phyloP scores from a whole-genome alignment of 2,888 invertebrate genomes.

The Colletes collaris region DNA sequence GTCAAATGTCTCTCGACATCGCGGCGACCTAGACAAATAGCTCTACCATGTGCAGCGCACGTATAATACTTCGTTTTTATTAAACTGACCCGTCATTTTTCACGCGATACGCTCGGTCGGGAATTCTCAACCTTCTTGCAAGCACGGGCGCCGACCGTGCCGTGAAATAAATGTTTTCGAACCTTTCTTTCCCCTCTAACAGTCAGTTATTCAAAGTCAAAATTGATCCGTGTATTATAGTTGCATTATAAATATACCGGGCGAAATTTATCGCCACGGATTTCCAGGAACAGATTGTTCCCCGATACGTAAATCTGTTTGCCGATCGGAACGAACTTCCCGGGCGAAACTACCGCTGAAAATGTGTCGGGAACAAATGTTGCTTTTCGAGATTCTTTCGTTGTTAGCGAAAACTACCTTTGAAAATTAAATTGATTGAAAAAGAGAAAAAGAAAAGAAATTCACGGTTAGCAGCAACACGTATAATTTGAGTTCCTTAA shows the following conservation, averaged over 20 bases:
- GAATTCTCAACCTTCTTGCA: background rate
- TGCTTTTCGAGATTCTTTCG: no score
- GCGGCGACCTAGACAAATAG: constrained; percentile 13
- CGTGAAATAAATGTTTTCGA: background rate
- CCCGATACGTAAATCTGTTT: no score
- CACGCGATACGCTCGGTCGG: background rate
- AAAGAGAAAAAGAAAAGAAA: no score
- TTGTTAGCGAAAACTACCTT: no score
- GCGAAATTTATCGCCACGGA: background rate
- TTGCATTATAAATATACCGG: background rate
- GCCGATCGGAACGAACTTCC: background rate
- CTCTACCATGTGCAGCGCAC: constrained; percentile 2
- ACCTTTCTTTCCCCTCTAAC: background rate
- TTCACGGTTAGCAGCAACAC: no score
- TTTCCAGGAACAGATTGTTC: background rate
- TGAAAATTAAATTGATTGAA: no score
- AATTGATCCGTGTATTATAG: background rate
- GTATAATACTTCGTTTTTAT: constrained; percentile 27
- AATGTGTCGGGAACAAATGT: background rate
- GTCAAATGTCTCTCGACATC: constrained; percentile 27
- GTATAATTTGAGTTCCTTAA: no score
- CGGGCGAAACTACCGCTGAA: background rate
- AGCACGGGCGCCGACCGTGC: background rate
- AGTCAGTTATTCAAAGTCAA: background rate
- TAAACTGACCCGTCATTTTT: constrained; percentile 35